phyloP scores from a whole-genome alignment of 2,888 invertebrate genomes.

The Ennomos quercinarius region DNA sequence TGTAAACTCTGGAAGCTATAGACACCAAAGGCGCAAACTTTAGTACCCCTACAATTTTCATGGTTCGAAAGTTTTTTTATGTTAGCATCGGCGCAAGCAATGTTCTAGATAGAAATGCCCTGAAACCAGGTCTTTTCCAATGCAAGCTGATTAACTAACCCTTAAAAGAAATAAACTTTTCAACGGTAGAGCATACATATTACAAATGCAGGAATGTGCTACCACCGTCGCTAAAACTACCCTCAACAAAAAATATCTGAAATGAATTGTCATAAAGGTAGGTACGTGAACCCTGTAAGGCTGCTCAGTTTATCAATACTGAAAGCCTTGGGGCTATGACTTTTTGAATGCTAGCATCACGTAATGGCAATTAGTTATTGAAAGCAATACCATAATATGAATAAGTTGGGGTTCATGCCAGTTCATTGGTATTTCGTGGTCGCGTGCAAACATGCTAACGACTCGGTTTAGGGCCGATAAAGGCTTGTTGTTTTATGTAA shows the following conservation, averaged over 20 bases:
- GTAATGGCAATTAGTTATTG: not conserved
- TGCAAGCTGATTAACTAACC: no score
- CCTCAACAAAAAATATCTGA: no score
- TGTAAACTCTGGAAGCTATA: slow-evolving; percentile 6
- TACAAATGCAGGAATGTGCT: no score
- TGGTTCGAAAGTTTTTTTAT: slow-evolving; percentile 1
- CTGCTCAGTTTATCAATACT: no score
- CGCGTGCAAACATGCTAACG: slow-evolving; percentile 15
- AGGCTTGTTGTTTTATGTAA: slow-evolving; percentile 10
- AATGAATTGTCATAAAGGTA: no score
- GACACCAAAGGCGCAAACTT: slow-evolving; percentile 5
- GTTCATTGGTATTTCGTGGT: slow-evolving; percentile 13
- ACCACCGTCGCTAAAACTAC: no score
- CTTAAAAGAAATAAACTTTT: no score
- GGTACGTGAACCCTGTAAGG: no score
- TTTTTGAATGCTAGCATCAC: not conserved
- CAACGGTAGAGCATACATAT: no score
- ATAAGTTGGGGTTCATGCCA: not conserved
- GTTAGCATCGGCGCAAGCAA: not conserved
- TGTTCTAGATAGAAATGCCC: no score
- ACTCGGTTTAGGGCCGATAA: slow-evolving; percentile 8
- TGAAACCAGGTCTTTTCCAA: no score
- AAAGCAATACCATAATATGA: not conserved
- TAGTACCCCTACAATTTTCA: not conserved
- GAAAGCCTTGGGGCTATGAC: no score